Evolutionary conservation across 2,797 vertebrate species (phyloP).

Genomic region (Adrianichthys oophorus): DNA sequence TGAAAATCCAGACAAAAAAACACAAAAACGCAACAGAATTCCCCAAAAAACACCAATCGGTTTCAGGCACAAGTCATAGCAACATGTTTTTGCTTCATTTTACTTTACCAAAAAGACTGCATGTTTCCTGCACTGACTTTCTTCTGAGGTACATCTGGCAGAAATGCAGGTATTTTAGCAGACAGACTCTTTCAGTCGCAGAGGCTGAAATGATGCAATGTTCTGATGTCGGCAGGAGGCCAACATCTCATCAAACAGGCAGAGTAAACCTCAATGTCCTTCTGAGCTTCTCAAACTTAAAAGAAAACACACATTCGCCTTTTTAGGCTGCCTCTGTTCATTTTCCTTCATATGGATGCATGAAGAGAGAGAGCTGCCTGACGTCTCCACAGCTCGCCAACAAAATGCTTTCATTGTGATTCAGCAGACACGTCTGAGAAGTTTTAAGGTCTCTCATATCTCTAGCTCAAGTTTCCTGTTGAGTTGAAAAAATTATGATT

Average conservation of each 20-base stretch:
- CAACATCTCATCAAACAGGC: slow-evolving; percentile 10
- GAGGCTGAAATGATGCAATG: slow-evolving; percentile 30
- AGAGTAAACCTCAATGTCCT: slow-evolving; percentile 23
- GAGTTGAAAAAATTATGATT: slow-evolving; percentile 15
- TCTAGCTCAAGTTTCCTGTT: slow-evolving; percentile 8
- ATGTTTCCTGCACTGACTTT: too few relatives aligned
- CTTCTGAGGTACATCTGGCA: too few relatives aligned
- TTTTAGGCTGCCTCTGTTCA: slow-evolving; percentile 7
- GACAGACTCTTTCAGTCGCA: slow-evolving; percentile 4
- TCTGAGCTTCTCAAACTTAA: slow-evolving; percentile 17
- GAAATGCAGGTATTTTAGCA: too few relatives aligned
- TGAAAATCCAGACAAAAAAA: too few relatives aligned
- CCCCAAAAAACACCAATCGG: too few relatives aligned
- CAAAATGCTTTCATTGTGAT: slow-evolving; percentile 32
- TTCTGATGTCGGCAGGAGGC: slow-evolving; percentile 13
- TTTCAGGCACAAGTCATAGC: too few relatives aligned
- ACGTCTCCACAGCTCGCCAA: slow-evolving; percentile 8
- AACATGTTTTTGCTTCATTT: too few relatives aligned
- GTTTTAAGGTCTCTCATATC: slow-evolving; percentile 13
- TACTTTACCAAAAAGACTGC: too few relatives aligned
- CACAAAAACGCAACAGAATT: too few relatives aligned
- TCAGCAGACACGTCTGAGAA: slow-evolving; percentile 17
- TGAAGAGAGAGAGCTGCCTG: slow-evolving; percentile 13
- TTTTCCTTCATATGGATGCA: slow-evolving; percentile 29
- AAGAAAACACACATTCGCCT: slow-evolving; percentile 15